Evolutionary conservation across 2,888 invertebrate species (phyloP), one percentile per base, ranked within the genome.

Genomic region (Dicranocentrus wangi): DNA sequence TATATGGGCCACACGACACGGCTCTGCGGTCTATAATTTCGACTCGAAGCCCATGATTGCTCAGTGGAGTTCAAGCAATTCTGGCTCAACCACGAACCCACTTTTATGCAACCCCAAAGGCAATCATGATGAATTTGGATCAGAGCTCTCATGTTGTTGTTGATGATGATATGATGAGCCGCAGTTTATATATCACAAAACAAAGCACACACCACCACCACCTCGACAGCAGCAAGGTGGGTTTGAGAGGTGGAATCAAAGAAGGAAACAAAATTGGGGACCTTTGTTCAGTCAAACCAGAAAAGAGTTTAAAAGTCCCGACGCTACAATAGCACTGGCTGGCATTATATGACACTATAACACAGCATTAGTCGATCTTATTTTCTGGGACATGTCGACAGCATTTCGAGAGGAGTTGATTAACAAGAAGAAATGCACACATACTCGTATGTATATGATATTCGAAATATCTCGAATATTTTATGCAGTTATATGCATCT

Each of bases 271-370:
- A 39, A 39, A 39, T 39, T 39, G 39, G 39, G 13, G 5, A n/a
- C n/a, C n/a, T n/a, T n/a, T n/a, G n/a, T n/a, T n/a, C n/a, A 13
- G 39, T 39, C 13, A 8, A 5, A 39, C 28, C 25, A 66, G 42
- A 58, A 58, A 55, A 75, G 55, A 66, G 66, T 58, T 65, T 75
- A 75, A 75, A 65, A 66, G 75, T 75, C n/a, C n/a, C n/a, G n/a
- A n/a, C n/a, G n/a, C n/a, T n/a, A n/a, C n/a, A n/a, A n/a, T n/a
- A n/a, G n/a, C n/a, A n/a, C n/a, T n/a, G n/a, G n/a, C n/a, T 66
- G 75, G 66, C 75, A 75, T 39, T n/a, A n/a, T 42, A 55, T 75
- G 75, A 66, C 75, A 75, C 58, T 73, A 39, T 66, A 66, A 75
- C 75, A 66, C 55, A 66, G 43, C 43, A 42, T 66, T 66, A 39